Conservation (phyloP, 2,888 invertebrate genomes). For the Drosophila kambysellisi region DNA sequence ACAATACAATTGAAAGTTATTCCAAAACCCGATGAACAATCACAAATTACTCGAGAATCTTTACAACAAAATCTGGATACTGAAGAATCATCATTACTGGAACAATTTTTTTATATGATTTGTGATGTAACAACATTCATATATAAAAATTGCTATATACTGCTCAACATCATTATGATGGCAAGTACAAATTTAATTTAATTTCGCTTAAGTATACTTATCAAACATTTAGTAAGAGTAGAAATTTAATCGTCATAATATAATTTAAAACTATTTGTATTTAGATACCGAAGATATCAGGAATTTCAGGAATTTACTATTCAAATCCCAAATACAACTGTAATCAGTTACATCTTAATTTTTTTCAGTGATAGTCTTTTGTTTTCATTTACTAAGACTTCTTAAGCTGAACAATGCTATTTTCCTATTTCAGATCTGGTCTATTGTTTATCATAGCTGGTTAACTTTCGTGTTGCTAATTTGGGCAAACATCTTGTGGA, state of each 20-base stretch:
- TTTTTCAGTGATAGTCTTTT: background rate
- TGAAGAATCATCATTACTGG: constrained; percentile 85
- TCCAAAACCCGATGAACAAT: constrained; percentile 10
- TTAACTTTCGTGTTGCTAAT: constrained; percentile 96
- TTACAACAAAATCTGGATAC: constrained; percentile 2
- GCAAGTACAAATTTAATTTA: constrained; percentile 85
- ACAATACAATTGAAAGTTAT: constrained; percentile 49
- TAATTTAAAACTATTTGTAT: background rate
- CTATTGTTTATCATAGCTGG: constrained; percentile 99
- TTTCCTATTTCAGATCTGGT: constrained; percentile 92
- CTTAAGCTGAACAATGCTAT: background rate
- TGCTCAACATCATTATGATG: constrained; percentile 96
- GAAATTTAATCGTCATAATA: background rate
- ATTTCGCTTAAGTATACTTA: background rate
- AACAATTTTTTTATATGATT: constrained; percentile 88
- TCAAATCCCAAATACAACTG: no score
- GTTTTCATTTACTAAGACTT: background rate
- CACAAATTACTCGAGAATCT: background rate
- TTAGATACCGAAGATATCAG: no score
- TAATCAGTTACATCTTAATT: no score
- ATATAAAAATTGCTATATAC: constrained; percentile 93
- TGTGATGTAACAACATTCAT: constrained; percentile 88
- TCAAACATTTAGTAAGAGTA: background rate
- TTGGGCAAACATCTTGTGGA: constrained; percentile 98
- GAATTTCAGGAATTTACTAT: no score